phyloP scores from a whole-genome alignment of 2,113 vertebrate genomes.

The Salminus brasiliensis region DNA sequence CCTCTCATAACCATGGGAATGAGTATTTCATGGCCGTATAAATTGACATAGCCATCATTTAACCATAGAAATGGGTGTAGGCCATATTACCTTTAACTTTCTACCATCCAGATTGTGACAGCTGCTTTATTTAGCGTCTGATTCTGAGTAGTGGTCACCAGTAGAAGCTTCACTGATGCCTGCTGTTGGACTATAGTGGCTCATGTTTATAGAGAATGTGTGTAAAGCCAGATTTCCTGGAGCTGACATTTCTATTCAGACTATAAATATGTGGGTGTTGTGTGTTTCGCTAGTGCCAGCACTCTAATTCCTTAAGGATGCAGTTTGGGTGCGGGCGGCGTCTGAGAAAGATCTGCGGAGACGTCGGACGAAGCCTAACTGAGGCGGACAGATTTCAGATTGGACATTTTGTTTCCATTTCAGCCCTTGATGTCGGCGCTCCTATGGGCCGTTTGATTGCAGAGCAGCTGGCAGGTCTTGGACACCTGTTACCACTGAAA shows the following conservation, averaged over 20 bases:
- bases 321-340: not conserved
- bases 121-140: too few species aligned
- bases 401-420: constrained; percentile 12
- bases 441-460: constrained; percentile 20
- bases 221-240: constrained; percentile 16
- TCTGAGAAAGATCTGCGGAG: not conserved
- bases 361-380: constrained; percentile 29
- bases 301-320: constrained; percentile 24
- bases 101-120: too few species aligned
- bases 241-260: constrained; percentile 19
- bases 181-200: not conserved
- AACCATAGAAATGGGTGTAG: too few species aligned
- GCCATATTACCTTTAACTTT: too few species aligned
- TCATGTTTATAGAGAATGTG: not conserved
- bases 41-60: too few species aligned
- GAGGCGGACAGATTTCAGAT: constrained; percentile 37
- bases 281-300: constrained; percentile 24
- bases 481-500: constrained; percentile 18
- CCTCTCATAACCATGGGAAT: too few species aligned
- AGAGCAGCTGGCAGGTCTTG: constrained; percentile 26
- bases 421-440: not conserved
- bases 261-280: constrained; percentile 19
- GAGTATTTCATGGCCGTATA: too few species aligned
- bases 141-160: too few species aligned
- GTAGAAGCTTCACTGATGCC: not conserved